A percentile compares a stretch with the other conserved stretches of the same genome.
Evolutionary conservation across 2,888 invertebrate species (phyloP).

Genomic region (Encarsia formosa): DNA sequence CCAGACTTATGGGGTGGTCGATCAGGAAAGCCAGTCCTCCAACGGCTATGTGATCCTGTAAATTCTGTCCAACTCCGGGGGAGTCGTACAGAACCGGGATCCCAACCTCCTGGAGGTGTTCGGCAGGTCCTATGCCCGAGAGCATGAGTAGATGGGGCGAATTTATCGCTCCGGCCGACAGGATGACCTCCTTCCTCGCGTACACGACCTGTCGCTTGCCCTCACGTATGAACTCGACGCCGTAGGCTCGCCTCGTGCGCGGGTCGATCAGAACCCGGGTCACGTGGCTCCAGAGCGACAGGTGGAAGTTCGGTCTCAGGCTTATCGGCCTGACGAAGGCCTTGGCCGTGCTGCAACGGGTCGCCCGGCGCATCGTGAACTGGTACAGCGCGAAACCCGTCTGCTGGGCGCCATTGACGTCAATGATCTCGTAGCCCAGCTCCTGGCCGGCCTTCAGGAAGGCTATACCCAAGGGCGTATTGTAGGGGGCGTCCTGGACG

Average conservation of each 20-base stretch:
- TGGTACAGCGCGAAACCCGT: slow-evolving; percentile 85
- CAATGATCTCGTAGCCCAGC: slow-evolving; percentile 83
- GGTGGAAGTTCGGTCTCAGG: slow-evolving; percentile 74
- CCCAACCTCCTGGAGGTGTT: slow-evolving; percentile 69
- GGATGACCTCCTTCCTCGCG: slow-evolving; percentile 76
- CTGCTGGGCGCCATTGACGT: slow-evolving; percentile 81
- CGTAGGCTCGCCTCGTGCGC: slow-evolving; percentile 67
- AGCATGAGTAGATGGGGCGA: slow-evolving; percentile 90
- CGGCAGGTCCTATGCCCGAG: slow-evolving; percentile 78
- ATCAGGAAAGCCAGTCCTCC: slow-evolving; percentile 79
- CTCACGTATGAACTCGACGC: slow-evolving; percentile 73
- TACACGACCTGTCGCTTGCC: slow-evolving; percentile 61
- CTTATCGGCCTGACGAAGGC: slow-evolving; percentile 79
- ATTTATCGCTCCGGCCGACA: slow-evolving; percentile 86
- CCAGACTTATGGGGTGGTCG: slow-evolving; percentile 75
- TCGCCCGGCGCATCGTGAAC: slow-evolving; percentile 81
- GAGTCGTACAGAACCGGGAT: slow-evolving; percentile 71
- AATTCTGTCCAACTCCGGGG: slow-evolving; percentile 80
- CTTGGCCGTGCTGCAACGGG: slow-evolving; percentile 79
- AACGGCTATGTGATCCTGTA: slow-evolving; percentile 86
- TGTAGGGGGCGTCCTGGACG: slow-evolving; percentile 73
- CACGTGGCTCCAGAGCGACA: slow-evolving; percentile 75
- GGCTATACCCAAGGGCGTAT: slow-evolving; percentile 79
- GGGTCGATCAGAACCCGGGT: slow-evolving; percentile 74
- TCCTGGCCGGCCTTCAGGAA: slow-evolving; percentile 87